A percentile compares a stretch with the other conserved stretches of the same genome.
These are phyloP conservation scores for Coenonympha arcania DNA, from an alignment of 2,888 invertebrate genomes.

Conservation along the genomic window DNA sequence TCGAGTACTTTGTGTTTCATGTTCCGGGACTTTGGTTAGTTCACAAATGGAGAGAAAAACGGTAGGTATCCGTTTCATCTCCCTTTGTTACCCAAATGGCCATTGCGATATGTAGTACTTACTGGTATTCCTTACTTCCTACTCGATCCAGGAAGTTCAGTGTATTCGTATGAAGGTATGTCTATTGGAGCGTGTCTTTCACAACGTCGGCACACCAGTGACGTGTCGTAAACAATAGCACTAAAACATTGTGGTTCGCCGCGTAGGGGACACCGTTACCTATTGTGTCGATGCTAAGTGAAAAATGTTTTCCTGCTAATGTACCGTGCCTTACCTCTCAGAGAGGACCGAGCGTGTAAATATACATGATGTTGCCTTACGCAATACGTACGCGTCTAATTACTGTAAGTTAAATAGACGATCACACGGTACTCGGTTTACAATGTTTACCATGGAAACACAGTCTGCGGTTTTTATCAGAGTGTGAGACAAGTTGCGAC, in stretches of 20 bases:
- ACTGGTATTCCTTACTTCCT: neutral
- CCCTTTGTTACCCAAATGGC: too few species aligned
- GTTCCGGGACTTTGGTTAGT: too few species aligned
- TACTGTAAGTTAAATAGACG: constrained; percentile 2
- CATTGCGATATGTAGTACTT: too few species aligned
- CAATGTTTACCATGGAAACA: neutral
- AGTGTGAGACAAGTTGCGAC: neutral
- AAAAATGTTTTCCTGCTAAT: constrained; percentile 19
- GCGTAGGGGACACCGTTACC: constrained; percentile 25
- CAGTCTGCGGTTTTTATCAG: neutral
- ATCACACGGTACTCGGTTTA: constrained; percentile 7
- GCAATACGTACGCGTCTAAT: constrained; percentile 7
- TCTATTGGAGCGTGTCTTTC: constrained; percentile 24
- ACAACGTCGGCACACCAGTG: constrained; percentile 12
- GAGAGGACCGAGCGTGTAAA: neutral
- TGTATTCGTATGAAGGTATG: neutral
- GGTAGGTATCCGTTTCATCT: too few species aligned
- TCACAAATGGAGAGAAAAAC: too few species aligned
- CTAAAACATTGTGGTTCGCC: constrained; percentile 25
- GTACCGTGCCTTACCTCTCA: neutral
- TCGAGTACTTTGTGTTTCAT: too few species aligned
- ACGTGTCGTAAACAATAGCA: constrained; percentile 24
- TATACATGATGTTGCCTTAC: neutral
- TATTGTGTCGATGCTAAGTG: constrained; percentile 20
- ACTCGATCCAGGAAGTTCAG: constrained; percentile 10